Evolutionary conservation across 2,888 invertebrate genomes (phyloP), one percentile per base, ranked within the genome.

Genomic region (Ischnura elegans): DNA sequence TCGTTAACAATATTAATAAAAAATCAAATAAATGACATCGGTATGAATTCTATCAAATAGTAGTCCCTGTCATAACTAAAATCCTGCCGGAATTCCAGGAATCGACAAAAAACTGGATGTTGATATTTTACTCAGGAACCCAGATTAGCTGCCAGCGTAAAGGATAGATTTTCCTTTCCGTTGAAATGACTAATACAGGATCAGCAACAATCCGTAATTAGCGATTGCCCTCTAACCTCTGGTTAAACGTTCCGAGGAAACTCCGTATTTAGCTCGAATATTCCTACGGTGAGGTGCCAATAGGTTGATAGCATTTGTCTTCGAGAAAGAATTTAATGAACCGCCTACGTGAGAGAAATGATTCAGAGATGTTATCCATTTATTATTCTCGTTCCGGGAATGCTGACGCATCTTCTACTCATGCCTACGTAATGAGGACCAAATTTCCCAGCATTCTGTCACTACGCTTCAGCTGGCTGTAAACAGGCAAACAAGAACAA

Each of bases 181-280:
- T 36, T 0, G 13, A 8, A 76, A 29, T 76, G 76, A 76, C 29
- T 36, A 36, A 76, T 76, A 29, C 16, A 0, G 76, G 76, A 36
- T 76, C 2, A 36, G 36, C 76, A 36, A 76, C 29, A 25, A 10
- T 6, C 36, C 3, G 29, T 36, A 76, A 76, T 76, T 76, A 76
- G 76, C 76, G 36, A n/a, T 16, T 76, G 76, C 76, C 76, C 76
- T 76, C 76, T 76, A 76, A 76, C 76, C 76, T 36, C 36, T 3
- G 36, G 61, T 61, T 61, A 61, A n/a, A 61, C 61, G 6, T n/a
- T 25, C n/a, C 3, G 76, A 36, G 36, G 10, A 76, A 76, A 36
- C 36, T 36, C 6, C 36, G 36, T 10, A 36, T 6, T 13, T 29
- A 29, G n/a, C 6, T 6, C 36, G 10, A 36, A 10, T 2, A 61